Evolutionary conservation across 2,113 vertebrate species (phyloP).

Genomic region (Epinephelus fuscoguttatus): DNA sequence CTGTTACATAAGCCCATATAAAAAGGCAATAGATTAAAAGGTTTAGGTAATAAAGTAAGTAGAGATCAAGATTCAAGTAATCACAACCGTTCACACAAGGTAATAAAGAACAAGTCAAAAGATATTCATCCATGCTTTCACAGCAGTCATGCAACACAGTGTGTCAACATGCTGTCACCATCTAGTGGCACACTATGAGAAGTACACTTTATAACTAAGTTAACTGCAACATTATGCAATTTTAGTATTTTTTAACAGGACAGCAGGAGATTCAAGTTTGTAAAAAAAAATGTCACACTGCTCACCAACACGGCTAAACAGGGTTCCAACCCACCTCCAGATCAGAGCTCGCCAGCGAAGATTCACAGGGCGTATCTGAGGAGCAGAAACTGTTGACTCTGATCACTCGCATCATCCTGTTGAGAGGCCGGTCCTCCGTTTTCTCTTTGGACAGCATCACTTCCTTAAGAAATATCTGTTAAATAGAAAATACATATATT

Average conservation of each 20-base stretch:
- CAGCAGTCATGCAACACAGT: background rate
- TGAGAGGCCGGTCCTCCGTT: constrained; percentile 25
- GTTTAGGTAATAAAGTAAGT: background rate
- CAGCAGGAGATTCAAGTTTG: background rate
- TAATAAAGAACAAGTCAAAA: background rate
- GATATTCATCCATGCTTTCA: background rate
- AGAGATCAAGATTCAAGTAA: background rate
- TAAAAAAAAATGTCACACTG: background rate
- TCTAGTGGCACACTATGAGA: constrained; percentile 52
- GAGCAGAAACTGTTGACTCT: constrained; percentile 71
- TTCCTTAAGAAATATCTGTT: constrained; percentile 68
- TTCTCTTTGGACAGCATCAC: constrained; percentile 69
- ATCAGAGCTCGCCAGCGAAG: constrained; percentile 82
- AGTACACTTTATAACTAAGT: constrained; percentile 6
- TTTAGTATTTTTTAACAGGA: no score
- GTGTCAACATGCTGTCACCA: constrained; percentile 40
- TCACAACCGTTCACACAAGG: background rate
- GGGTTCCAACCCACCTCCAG: constrained; percentile 83
- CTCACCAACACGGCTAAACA: constrained; percentile 5
- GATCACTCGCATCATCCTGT: constrained; percentile 58
- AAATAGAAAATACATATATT: background rate
- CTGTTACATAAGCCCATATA: background rate
- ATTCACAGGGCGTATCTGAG: constrained; percentile 80
- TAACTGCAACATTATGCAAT: no score
- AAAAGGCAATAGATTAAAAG: background rate